phyloP scores from a whole-genome alignment of 2,113 vertebrate genomes.

The Macrotis lagotis region DNA sequence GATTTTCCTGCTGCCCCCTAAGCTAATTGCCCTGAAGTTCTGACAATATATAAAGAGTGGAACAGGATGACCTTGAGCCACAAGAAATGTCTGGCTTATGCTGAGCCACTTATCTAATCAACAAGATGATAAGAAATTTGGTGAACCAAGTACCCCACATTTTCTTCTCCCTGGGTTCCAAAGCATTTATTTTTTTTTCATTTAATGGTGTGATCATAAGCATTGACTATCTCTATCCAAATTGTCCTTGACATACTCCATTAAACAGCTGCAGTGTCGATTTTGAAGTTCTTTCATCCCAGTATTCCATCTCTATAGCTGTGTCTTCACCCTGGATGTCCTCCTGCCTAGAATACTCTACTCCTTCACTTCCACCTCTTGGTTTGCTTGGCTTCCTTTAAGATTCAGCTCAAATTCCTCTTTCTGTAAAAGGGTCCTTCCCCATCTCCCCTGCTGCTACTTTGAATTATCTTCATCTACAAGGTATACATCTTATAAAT shows the following conservation, averaged over 20 bases:
- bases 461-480: not conserved
- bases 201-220: not conserved
- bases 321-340: not conserved
- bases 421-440: not conserved
- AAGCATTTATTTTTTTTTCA: not conserved
- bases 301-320: not conserved
- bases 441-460: not conserved
- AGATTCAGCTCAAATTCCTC: not conserved
- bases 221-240: not conserved
- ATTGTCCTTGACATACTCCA: not conserved
- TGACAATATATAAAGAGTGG: not conserved
- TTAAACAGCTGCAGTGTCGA: not conserved
- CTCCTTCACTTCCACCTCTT: not conserved
- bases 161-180: not conserved
- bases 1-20: not conserved
- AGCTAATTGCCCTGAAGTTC: not conserved
- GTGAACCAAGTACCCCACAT: not conserved
- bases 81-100: not conserved
- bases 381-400: not conserved
- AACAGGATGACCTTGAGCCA: not conserved
- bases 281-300: not conserved
- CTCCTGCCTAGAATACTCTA: not conserved
- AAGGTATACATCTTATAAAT: not conserved
- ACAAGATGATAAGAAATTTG: not conserved
- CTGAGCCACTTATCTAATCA: not conserved